Percentiles rank a stretch among this genome's conserved stretches.
Conservation (phyloP, 2,888 invertebrate genomes). For the Lochmaea crataegi region DNA sequence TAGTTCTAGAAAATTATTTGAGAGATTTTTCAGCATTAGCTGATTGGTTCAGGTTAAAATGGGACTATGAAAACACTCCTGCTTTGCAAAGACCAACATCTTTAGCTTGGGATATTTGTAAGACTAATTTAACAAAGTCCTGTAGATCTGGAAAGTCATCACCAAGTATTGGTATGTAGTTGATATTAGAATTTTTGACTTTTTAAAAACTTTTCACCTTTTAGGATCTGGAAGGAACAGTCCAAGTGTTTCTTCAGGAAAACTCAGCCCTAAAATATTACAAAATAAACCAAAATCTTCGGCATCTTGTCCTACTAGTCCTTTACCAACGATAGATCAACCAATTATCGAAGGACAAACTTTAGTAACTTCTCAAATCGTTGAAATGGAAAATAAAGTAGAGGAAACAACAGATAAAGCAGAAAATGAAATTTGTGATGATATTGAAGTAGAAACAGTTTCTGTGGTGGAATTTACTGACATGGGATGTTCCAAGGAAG, state of each 20-base stretch:
- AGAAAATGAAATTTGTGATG: conserved; percentile 1
- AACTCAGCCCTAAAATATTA: conserved; percentile 72
- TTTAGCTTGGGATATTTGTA: conserved; percentile 95
- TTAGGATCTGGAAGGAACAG: conserved; percentile 70
- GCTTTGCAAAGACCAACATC: conserved; percentile 87
- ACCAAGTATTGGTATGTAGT: conserved; percentile 59
- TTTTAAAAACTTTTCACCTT: background rate
- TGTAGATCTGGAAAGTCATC: conserved; percentile 64
- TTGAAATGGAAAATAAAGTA: conserved; percentile 14
- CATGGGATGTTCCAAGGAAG: conserved; percentile 23
- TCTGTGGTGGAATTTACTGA: conserved; percentile 19
- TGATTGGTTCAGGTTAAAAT: conserved; percentile 93
- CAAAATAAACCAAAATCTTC: conserved; percentile 54
- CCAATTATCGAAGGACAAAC: conserved; percentile 61
- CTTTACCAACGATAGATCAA: conserved; percentile 63
- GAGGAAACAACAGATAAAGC: background rate
- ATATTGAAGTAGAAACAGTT: background rate
- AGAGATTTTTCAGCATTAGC: conserved; percentile 94
- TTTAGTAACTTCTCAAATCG: conserved; percentile 31
- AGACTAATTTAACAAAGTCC: conserved; percentile 71
- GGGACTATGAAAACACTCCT: conserved; percentile 92
- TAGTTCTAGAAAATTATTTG: conserved; percentile 94
- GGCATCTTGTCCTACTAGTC: conserved; percentile 63
- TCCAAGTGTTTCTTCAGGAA: conserved; percentile 70
- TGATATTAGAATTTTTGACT: background rate